Evolutionary conservation across 2,888 invertebrate genomes (phyloP).

Genomic region (Adelognathus sp.): DNA sequence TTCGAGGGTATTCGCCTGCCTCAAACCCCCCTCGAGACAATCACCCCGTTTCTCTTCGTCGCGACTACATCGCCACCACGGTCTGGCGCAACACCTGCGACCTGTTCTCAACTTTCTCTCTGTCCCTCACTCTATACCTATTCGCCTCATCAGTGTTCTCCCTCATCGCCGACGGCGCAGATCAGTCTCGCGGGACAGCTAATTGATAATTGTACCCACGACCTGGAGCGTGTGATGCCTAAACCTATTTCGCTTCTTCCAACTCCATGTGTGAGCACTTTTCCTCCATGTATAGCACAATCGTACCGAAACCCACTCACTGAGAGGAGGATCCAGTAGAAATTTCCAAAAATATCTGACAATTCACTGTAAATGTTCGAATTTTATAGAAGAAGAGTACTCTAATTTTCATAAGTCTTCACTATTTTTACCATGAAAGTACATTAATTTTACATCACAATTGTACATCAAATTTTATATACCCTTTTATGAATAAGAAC

Average conservation of each 20-base stretch:
- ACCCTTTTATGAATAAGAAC: too few relatives aligned
- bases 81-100: slow-evolving; percentile 41
- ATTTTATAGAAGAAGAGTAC: too few relatives aligned
- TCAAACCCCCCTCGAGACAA: background rate
- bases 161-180: slow-evolving; percentile 4
- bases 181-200: slow-evolving; percentile 25
- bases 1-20: background rate
- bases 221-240: background rate
- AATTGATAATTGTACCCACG: slow-evolving; percentile 28
- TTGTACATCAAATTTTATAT: too few relatives aligned
- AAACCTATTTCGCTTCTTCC: background rate
- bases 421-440: too few relatives aligned
- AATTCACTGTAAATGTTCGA: too few relatives aligned
- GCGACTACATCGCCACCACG: slow-evolving; percentile 40
- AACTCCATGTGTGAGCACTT: too few relatives aligned
- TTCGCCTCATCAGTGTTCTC: slow-evolving; percentile 11
- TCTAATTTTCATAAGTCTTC: too few relatives aligned
- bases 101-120: slow-evolving; percentile 25
- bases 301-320: too few relatives aligned
- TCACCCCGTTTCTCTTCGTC: slow-evolving; percentile 44
- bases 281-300: too few relatives aligned
- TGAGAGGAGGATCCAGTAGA: too few relatives aligned
- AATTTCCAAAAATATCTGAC: too few relatives aligned
- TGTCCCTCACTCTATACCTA: background rate
- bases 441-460: too few relatives aligned